Evolutionary conservation across 2,888 invertebrate species (phyloP), one percentile per base, ranked within the genome.

Genomic region (Nasonovia ribisnigri): DNA sequence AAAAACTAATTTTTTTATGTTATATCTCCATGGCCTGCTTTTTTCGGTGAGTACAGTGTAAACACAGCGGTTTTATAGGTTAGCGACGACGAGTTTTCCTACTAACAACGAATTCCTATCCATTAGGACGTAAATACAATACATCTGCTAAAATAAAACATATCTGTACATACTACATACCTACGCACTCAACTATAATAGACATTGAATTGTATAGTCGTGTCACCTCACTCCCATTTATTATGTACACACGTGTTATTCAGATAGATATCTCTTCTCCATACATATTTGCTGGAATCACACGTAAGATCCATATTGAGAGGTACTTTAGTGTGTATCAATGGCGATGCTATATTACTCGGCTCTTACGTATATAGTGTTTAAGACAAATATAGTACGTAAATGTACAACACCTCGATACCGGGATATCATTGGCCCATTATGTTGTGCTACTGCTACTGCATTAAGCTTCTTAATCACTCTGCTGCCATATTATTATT

Each of bases 381-480:
- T 89, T 57, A 57, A 43, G 29, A 43, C 89, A 60, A 89, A 57
- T 60, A 57, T 60, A 43, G 60, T 60, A n/a, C 29, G 42, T 89
- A 20, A 57, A 54, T 54, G 1, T 88, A 36, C 10, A 42, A 42
- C 54, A 57, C 54, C 26, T 57, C 26, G 36, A n/a, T 36, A 0
- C 20, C 29, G 43, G 8, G 1, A 57, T 42, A 89, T 77, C 6
- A 77, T 77, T 77, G 77, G 77, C 77, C 36, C 77, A 20, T 77
- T 67, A n/a, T n/a, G 57, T n/a, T 77, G 20, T 5, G 6, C 77
- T 42, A 36, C 67, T 5, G 6, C 77, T 42, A 36, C 67, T 77
- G 20, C 36, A 77, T 77, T 57, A 89, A 57, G 57, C 57, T 89
- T 42, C 57, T 43, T 89, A 89, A 89, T 57, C 89, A 57, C 57